A percentile compares a stretch with the other conserved stretches of the same genome.
Conservation (phyloP, 2,113 vertebrate genomes). For the Nerophis lumbriciformis region DNA sequence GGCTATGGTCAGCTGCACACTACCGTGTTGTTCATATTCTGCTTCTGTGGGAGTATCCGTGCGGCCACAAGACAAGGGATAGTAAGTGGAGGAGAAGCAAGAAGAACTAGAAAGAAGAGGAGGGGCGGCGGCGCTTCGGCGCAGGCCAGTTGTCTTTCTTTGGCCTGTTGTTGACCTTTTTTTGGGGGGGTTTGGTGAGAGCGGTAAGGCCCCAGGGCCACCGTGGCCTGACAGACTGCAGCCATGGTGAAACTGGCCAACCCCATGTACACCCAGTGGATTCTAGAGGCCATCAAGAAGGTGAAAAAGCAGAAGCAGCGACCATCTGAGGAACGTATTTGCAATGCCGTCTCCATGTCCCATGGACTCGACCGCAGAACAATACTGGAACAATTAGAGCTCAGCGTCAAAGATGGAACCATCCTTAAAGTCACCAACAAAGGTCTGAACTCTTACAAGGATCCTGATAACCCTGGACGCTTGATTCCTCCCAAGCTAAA, state of each 20-base stretch:
- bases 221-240: slow-evolving; percentile 46
- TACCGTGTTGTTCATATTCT: slow-evolving; percentile 79
- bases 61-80: slow-evolving; percentile 93
- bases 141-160: slow-evolving; percentile 64
- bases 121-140: slow-evolving; percentile 65
- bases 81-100: slow-evolving; percentile 84
- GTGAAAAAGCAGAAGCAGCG: slow-evolving; percentile 98
- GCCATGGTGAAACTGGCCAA: slow-evolving; percentile 99
- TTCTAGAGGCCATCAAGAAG: slow-evolving; percentile 99
- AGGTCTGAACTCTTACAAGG: slow-evolving; percentile 98
- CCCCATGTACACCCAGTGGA: slow-evolving; percentile 96
- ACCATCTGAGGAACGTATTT: slow-evolving; percentile 97
- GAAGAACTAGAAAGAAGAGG: slow-evolving; percentile 29
- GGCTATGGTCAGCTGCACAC: slow-evolving; percentile 95
- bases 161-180: slow-evolving; percentile 30
- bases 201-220: slow-evolving; percentile 39
- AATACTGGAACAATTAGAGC: slow-evolving; percentile 91
- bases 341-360: slow-evolving; percentile 94
- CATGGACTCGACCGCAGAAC: slow-evolving; percentile 96
- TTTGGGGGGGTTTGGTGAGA: slow-evolving; percentile 46
- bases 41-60: slow-evolving; percentile 77
- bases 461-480: slow-evolving; percentile 96
- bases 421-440: slow-evolving; percentile 98
- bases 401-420: slow-evolving; percentile 97
- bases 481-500: slow-evolving; percentile 89